Conservation (phyloP, 2,797 vertebrate genomes). For the Argyrosomus regius region DNA sequence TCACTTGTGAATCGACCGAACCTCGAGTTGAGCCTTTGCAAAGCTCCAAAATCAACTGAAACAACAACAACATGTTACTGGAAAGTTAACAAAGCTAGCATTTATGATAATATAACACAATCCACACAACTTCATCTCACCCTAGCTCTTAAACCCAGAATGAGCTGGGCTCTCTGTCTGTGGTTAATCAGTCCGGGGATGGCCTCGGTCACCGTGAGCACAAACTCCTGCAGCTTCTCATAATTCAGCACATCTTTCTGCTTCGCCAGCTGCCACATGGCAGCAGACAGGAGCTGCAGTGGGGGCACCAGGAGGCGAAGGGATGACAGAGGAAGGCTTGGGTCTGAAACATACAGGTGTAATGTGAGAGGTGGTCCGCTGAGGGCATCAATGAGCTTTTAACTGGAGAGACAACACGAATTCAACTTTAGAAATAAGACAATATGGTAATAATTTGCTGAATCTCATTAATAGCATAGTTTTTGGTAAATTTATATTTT, state of each 20-base stretch:
- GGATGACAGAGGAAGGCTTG: slow-evolving; percentile 65
- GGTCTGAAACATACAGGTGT: slow-evolving; percentile 57
- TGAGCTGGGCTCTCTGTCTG: slow-evolving; percentile 82
- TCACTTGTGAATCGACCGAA: slow-evolving; percentile 64
- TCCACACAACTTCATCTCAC: slow-evolving; percentile 49
- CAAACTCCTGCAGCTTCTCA: slow-evolving; percentile 85
- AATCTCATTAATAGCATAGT: neutral
- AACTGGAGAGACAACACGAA: neutral
- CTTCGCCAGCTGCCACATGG: slow-evolving; percentile 86
- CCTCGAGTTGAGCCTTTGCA: slow-evolving; percentile 76
- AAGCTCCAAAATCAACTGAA: slow-evolving; percentile 85
- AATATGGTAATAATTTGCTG: accelerated
- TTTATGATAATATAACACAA: no score
- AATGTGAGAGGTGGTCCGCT: slow-evolving; percentile 22
- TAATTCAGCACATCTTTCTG: slow-evolving; percentile 83
- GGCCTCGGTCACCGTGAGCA: slow-evolving; percentile 79
- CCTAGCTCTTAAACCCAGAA: slow-evolving; percentile 79
- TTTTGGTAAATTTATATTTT: neutral
- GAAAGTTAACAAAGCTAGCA: neutral
- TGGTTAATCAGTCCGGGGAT: slow-evolving; percentile 85
- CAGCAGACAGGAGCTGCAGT: slow-evolving; percentile 85
- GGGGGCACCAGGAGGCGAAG: slow-evolving; percentile 84
- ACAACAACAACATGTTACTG: slow-evolving; percentile 19
- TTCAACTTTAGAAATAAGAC: neutral
- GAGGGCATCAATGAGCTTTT: slow-evolving; percentile 46